These are phyloP conservation scores for Diaphora mendica DNA, from an alignment of 2,888 invertebrate genomes.

Conservation along the genomic window DNA sequence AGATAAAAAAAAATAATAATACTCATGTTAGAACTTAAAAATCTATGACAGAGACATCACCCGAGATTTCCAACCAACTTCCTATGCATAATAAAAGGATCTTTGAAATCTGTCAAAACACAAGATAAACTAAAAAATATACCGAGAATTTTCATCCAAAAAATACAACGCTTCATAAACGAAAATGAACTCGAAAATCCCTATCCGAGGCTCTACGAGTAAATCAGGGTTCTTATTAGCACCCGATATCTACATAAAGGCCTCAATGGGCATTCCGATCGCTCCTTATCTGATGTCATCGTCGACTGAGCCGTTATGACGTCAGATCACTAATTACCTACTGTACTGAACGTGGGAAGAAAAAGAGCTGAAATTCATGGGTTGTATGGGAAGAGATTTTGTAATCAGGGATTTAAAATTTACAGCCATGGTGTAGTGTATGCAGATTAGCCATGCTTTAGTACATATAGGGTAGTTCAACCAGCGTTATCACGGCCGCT, in stretches of 20 bases:
- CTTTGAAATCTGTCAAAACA: slow-evolving; percentile 9
- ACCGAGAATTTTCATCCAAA: slow-evolving; percentile 11
- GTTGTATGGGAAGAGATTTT: slow-evolving; percentile 8
- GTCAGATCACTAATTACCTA: slow-evolving; percentile 46
- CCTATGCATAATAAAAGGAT: background rate
- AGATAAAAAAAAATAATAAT: no score
- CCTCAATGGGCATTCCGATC: slow-evolving; percentile 31
- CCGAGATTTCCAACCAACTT: background rate
- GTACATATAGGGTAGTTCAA: no score
- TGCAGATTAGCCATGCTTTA: no score
- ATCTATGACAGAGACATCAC: background rate
- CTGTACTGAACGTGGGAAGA: slow-evolving; percentile 20
- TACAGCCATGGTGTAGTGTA: no score
- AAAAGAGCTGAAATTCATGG: slow-evolving; percentile 7
- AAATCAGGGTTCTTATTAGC: slow-evolving; percentile 50
- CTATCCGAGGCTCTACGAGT: slow-evolving; percentile 28
- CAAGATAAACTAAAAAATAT: slow-evolving; percentile 4
- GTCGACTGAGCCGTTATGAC: slow-evolving; percentile 43
- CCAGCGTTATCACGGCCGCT: no score
- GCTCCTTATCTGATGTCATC: slow-evolving; percentile 49
- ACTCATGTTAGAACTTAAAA: background rate
- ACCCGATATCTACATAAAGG: slow-evolving; percentile 35
- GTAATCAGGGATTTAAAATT: background rate
- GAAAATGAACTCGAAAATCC: slow-evolving; percentile 21
- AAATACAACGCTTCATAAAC: slow-evolving; percentile 19